phyloP scores from a whole-genome alignment of 2,113 vertebrate species.

The Hippopotamus amphibius region DNA sequence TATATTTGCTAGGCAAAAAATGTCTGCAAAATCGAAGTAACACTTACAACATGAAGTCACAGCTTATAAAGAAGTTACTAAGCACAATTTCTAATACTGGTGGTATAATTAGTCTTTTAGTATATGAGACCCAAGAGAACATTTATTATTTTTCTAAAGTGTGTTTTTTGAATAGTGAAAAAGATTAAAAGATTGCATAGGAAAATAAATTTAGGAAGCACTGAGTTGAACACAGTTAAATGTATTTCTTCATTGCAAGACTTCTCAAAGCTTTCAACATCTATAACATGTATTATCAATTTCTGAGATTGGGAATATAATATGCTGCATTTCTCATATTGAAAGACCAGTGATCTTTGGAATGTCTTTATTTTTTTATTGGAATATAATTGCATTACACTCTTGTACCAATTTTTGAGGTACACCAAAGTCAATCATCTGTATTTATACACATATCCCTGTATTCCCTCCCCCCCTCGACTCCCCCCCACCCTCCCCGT shows the following conservation, averaged over 20 bases:
- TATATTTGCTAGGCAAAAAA: background rate
- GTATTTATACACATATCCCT: too few species aligned
- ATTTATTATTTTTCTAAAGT: constrained; percentile 7
- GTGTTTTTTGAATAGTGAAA: constrained; percentile 26
- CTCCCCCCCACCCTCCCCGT: too few species aligned
- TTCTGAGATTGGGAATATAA: background rate
- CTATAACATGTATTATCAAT: background rate
- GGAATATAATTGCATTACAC: too few species aligned
- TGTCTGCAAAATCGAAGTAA: background rate
- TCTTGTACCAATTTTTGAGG: too few species aligned
- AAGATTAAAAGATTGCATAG: background rate
- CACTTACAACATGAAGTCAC: background rate
- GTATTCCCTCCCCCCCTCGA: too few species aligned
- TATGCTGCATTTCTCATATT: background rate
- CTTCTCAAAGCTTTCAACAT: background rate
- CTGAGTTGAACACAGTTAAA: background rate
- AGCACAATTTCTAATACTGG: background rate
- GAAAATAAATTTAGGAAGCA: background rate
- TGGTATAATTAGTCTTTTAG: constrained; percentile 19
- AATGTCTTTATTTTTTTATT: background rate
- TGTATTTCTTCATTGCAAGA: background rate
- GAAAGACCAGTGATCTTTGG: background rate
- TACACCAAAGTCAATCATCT: too few species aligned
- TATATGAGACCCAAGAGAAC: background rate
- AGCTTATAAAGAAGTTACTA: background rate